phyloP scores from a whole-genome alignment of 2,113 vertebrate genomes.

The Hemiprocne comata region DNA sequence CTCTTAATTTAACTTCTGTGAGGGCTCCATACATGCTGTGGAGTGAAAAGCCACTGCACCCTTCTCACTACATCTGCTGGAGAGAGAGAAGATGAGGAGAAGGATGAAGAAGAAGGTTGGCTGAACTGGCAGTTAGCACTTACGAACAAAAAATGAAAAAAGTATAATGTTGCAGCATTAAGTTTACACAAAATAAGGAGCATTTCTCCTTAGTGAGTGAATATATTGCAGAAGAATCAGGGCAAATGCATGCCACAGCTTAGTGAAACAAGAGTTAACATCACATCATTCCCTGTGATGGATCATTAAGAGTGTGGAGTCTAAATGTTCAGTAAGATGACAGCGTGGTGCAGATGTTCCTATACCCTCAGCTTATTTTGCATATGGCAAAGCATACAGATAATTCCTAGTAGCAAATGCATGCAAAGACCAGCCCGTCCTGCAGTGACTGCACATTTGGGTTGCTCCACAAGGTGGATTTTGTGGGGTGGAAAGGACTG shows the following conservation, averaged over 20 bases:
- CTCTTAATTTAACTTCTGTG: background rate
- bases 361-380: conserved; percentile 26
- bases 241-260: background rate
- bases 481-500: background rate
- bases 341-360: conserved; percentile 65
- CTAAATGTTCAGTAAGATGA: conserved; percentile 60
- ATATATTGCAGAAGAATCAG: conserved; percentile 28
- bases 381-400: conserved; percentile 25
- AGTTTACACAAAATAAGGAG: conserved; percentile 57
- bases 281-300: conserved; percentile 69
- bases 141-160: conserved; percentile 25
- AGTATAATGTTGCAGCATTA: conserved; percentile 30
- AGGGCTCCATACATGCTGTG: background rate
- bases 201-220: conserved; percentile 18
- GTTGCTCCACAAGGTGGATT: background rate
- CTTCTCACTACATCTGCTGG: background rate
- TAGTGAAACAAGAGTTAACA: conserved; percentile 61
- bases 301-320: conserved; percentile 72
- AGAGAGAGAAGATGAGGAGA: background rate
- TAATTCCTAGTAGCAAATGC: background rate
- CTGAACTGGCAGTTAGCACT: conserved; percentile 31
- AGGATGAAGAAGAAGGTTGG: conserved; percentile 4
- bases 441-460: background rate
- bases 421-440: background rate
- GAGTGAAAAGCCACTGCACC: conserved; percentile 40